Base-by-base conservation (phyloP, 2,797 vertebrate genomes). In the Chelidonichthys spinosus region DNA sequence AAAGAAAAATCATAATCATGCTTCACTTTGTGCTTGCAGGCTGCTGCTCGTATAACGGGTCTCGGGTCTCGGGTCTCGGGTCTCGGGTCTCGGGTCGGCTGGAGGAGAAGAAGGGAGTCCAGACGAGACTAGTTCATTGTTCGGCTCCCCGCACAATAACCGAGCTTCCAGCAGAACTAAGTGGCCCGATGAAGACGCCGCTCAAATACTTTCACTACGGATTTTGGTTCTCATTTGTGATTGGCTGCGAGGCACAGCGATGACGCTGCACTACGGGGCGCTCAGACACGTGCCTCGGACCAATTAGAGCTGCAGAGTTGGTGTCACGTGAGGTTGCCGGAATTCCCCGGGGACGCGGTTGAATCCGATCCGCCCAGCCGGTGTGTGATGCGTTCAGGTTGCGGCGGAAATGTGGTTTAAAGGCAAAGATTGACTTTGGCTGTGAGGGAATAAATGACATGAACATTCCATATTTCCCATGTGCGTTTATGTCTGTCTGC, bases 261-360 rank as follows among this genome's bases (percentile, higher is more conserved):
- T 97, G 97, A 97, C 97, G 96, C 95, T 46, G 85, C 84, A 89
- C 90, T 94, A 93, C 88, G 92, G 71, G 84, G 88, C 93, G 92
- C 92, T 91, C 87, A 94, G 96, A 97, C 97, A 97, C 97, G 97
- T 98, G 97, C 97, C 97, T 96, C 74, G 50, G 87, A 87, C 97
- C 97, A 97, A 97, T 97, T 25, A 68, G 81, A 43, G 59, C 54
- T 13, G 17, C 46, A 75, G 82, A 65, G 64, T 53, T 73, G 67
- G 47, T 53, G 90, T 92, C 97, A 97, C 92, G 92, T 98, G 97
- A 96, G 74, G 61, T 40, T 79, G 35, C 61, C 54, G 71, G 85
- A 85, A 83, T 89, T 75, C 85, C 78, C 84, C 7, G 17, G 71
- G 78, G 85, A 62, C 18, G 6, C 61, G 55, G 46, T 52, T 69